Evolutionary conservation across 2,797 vertebrate genomes (phyloP), one percentile per base, ranked within the genome.

Genomic region (Mormyrus hasselquistii): DNA sequence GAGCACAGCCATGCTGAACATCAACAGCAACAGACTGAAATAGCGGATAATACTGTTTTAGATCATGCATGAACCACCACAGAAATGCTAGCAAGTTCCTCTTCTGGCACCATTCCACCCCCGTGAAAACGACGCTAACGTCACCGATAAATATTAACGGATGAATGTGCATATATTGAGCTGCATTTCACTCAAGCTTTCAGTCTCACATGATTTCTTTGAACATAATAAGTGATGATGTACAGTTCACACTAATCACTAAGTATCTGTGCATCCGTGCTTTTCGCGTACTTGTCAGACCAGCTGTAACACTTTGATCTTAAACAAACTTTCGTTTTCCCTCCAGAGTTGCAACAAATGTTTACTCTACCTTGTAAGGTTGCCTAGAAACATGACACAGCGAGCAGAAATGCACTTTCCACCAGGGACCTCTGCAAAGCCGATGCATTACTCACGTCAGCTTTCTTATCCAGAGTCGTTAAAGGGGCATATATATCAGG

Each of bases 311-410:
- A 16, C 82, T 25, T 25, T 84, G 82, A 50, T 52, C 41, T 22
- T 84, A 84, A 50, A 84, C 41, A 50, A n/a, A 47, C 49, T 55
- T 55, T 38, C 6, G 47, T 86, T 86, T 55, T 53, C 29, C 25
- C 25, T 57, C 25, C 52, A 38, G 84, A 53, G 47, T 65, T 44
- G 83, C 47, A 50, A 85, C 79, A 89, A 88, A 88, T 89, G 84
- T 86, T 89, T 84, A 89, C 34, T 29, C 79, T n/a, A 69, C 88
- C 25, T 65, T 47, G 29, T 41, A 49, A 44, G 44, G 88, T 89
- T 89, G 88, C 88, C 52, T 62, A 82, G 88, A 83, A 85, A 89
- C 79, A 65, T 29, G 38, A 86, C 82, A 65, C 25, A n/a, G 41
- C 29, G 44, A 89, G 44, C 76, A 88, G 41, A 86, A 86, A 47